phyloP scores from a whole-genome alignment of 1,140 invertebrate genomes.

The Metaphire vulgaris region DNA sequence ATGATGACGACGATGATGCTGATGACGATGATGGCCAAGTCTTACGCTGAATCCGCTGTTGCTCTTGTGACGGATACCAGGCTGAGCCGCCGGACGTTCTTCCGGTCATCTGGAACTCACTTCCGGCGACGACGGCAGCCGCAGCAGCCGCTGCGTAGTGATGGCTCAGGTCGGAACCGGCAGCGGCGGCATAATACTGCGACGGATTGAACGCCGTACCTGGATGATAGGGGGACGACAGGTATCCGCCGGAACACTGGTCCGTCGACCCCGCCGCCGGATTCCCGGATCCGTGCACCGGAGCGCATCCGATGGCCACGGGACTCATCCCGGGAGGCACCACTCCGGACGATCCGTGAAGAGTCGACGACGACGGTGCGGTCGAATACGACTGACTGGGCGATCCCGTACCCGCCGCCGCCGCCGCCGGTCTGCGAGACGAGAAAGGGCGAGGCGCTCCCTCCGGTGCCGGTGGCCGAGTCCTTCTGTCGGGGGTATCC shows the following conservation, averaged over 20 bases:
- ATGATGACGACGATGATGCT: too few relatives aligned
- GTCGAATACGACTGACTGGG: not conserved
- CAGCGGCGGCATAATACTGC: not conserved
- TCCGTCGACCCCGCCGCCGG: not conserved
- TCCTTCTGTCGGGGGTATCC: not conserved
- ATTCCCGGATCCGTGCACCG: not conserved
- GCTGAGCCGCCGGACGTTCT: not conserved
- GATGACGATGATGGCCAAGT: too few relatives aligned
- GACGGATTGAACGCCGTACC: too few relatives aligned
- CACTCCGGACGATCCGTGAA: not conserved
- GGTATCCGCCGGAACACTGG: not conserved
- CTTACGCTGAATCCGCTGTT: not conserved
- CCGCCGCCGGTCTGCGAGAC: not conserved
- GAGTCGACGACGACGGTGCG: not conserved
- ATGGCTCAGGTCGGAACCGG: not conserved
- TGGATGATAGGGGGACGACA: not conserved
- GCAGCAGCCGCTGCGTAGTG: not conserved
- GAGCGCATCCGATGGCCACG: not conserved
- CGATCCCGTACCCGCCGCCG: too few relatives aligned
- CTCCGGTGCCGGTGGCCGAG: not conserved
- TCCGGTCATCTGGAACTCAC: not conserved
- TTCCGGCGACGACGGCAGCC: not conserved
- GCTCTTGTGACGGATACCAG: not conserved
- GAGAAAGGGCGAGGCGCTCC: not conserved
- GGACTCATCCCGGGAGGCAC: slow-evolving; percentile 1